A percentile compares a stretch with the other conserved stretches of the same genome.
These are phyloP conservation scores for Drosophila novamexicana DNA, from an alignment of 1,140 invertebrate genomes.

Conservation along the genomic window DNA sequence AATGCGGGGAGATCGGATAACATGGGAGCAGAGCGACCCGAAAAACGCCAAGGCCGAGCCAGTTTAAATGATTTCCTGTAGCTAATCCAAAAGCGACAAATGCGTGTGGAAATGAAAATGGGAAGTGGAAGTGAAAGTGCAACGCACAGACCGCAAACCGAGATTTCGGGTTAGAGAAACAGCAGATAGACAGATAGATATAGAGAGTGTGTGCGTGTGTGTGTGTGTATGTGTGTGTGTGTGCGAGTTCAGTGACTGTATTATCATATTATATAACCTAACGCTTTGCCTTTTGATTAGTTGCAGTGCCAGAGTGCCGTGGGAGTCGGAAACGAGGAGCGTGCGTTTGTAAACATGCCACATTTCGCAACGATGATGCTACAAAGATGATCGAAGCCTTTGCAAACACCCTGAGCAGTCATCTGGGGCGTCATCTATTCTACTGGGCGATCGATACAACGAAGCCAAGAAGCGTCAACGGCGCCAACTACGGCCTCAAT, in stretches of 20 bases:
- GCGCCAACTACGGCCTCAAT: conserved; percentile 84
- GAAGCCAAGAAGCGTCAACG: conserved; percentile 34
- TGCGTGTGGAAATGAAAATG: conserved; percentile 62
- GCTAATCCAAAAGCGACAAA: conserved; percentile 60
- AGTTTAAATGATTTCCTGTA: conserved; percentile 62
- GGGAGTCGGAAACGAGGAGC: conserved; percentile 27
- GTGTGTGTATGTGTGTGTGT: background rate
- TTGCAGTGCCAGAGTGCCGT: conserved; percentile 27
- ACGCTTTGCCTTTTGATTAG: background rate
- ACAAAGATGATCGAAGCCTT: conserved; percentile 83
- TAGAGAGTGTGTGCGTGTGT: background rate
- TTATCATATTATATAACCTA: conserved; percentile 18
- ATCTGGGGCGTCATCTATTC: conserved; percentile 84
- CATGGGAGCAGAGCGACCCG: conserved; percentile 15
- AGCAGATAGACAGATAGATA: conserved; percentile 5
- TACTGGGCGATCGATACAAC: conserved; percentile 84
- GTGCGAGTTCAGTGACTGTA: background rate
- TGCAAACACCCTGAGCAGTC: conserved; percentile 80
- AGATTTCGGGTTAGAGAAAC: conserved; percentile 31
- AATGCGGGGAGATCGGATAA: conserved; percentile 6
- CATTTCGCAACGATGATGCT: conserved; percentile 24
- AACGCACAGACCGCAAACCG: conserved; percentile 62
- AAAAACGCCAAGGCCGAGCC: conserved; percentile 23
- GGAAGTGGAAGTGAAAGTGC: conserved; percentile 15
- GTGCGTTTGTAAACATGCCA: conserved; percentile 25